Conservation (phyloP, 2,797 vertebrate species). For the Peromyscus nudipes region DNA sequence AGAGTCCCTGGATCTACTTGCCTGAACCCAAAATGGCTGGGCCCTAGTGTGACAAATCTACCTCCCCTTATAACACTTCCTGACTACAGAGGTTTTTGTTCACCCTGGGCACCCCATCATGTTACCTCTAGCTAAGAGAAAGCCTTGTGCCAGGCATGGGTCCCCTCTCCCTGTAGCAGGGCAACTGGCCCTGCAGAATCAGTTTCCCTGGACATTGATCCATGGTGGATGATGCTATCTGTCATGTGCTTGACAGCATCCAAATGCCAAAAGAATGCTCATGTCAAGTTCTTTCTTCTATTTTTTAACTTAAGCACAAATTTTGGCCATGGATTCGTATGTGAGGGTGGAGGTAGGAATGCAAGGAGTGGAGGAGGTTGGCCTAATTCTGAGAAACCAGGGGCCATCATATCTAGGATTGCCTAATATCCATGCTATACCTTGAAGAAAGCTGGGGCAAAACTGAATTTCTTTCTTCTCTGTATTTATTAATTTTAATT, state of each 20-base stretch:
- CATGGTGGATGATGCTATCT: not conserved
- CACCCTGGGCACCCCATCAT: not conserved
- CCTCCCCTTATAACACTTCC: not conserved
- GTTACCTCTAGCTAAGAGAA: not conserved
- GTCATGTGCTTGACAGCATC: not conserved
- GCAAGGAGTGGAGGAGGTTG: not conserved
- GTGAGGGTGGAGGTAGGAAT: not conserved
- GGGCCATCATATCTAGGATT: not conserved
- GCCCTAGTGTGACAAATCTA: not conserved
- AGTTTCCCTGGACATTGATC: not conserved
- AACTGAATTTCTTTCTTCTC: conserved; percentile 37
- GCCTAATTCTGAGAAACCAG: conserved; percentile 25
- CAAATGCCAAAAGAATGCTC: not conserved
- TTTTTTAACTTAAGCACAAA: not conserved
- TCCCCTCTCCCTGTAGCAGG: not conserved
- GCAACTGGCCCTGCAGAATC: not conserved
- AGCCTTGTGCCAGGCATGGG: not conserved
- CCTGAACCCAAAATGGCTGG: not conserved
- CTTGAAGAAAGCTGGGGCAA: not conserved
- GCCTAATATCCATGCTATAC: not conserved
- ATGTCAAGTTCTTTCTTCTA: not conserved
- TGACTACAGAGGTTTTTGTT: not conserved
- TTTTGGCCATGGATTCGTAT: not conserved
- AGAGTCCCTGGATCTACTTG: not conserved
- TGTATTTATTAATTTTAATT: conserved; percentile 70